Conservation (phyloP, 2,888 invertebrate genomes). For the Ptycholaimellus sp. region DNA sequence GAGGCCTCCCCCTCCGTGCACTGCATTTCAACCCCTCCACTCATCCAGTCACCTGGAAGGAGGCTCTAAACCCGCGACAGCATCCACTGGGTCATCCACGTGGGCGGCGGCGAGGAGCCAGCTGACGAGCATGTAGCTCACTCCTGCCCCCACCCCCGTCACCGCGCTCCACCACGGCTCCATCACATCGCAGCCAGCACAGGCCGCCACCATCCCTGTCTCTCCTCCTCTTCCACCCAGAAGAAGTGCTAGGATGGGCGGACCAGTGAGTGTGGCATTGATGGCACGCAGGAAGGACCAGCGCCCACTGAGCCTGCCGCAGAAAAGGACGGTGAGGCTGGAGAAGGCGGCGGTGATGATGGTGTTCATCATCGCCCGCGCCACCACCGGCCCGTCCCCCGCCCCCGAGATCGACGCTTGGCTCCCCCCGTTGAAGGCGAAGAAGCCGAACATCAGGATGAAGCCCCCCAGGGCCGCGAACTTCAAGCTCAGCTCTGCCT, state of each 20-base stretch:
- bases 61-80: slow-evolving; percentile 27
- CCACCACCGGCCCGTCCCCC: slow-evolving; percentile 27
- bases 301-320: no score
- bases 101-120: slow-evolving; percentile 11
- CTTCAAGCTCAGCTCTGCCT: slow-evolving; percentile 14
- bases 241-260: slow-evolving; percentile 13
- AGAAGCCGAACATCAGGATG: slow-evolving; percentile 31
- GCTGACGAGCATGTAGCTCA: slow-evolving; percentile 22
- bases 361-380: slow-evolving; percentile 29
- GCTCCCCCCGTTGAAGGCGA: slow-evolving; percentile 34
- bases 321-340: no score
- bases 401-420: slow-evolving; percentile 25
- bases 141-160: slow-evolving; percentile 25
- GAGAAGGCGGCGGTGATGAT: no score
- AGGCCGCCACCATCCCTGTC: slow-evolving; percentile 23
- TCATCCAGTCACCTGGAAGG: not conserved
- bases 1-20: slow-evolving; percentile 31
- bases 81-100: slow-evolving; percentile 31
- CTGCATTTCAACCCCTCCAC: slow-evolving; percentile 3
- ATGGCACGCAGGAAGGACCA: slow-evolving; percentile 30
- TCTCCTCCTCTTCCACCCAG: no score
- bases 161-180: slow-evolving; percentile 26
- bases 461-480: slow-evolving; percentile 31
- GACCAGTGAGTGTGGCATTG: slow-evolving; percentile 32
- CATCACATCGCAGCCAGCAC: slow-evolving; percentile 28